phyloP scores from a whole-genome alignment of 2,888 invertebrate species.

The Morpho achilles region DNA sequence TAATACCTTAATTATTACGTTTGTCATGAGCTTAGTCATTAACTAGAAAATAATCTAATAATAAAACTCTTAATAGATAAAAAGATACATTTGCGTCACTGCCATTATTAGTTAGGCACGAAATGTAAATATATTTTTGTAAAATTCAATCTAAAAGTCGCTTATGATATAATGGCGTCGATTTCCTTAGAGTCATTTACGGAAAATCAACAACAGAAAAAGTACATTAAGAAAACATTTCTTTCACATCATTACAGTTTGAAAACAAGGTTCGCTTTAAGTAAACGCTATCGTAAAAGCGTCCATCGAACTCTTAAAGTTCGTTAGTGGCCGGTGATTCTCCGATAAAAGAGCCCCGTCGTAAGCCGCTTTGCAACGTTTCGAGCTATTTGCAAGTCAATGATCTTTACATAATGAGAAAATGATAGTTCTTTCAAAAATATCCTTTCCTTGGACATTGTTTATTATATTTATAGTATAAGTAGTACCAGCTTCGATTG shows the following conservation, averaged over 20 bases:
- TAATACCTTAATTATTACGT: no score
- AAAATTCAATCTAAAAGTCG: no score
- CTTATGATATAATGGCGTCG: no score
- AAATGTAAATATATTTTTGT: no score
- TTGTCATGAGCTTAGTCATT: no score
- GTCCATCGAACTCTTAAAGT: slow-evolving; percentile 45
- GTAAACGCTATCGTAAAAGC: slow-evolving; percentile 44
- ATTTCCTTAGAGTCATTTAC: no score
- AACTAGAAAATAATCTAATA: no score
- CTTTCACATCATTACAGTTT: slow-evolving; percentile 20
- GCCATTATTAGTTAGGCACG: no score
- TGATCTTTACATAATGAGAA: slow-evolving; percentile 16
- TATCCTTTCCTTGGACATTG: neutral
- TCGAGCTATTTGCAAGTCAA: slow-evolving; percentile 26
- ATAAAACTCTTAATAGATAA: no score
- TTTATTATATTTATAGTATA: neutral
- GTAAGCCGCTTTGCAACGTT: slow-evolving; percentile 27
- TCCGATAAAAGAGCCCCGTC: slow-evolving; percentile 28
- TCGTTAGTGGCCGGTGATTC: slow-evolving; percentile 42
- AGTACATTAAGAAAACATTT: slow-evolving; percentile 10
- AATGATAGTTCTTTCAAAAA: slow-evolving; percentile 17
- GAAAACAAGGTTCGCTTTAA: slow-evolving; percentile 30
- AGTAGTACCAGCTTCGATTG: no score
- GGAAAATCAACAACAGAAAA: neutral
- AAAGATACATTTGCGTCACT: no score